phyloP scores from a whole-genome alignment of 2,888 invertebrate species.

The Periphyllus acericola region DNA sequence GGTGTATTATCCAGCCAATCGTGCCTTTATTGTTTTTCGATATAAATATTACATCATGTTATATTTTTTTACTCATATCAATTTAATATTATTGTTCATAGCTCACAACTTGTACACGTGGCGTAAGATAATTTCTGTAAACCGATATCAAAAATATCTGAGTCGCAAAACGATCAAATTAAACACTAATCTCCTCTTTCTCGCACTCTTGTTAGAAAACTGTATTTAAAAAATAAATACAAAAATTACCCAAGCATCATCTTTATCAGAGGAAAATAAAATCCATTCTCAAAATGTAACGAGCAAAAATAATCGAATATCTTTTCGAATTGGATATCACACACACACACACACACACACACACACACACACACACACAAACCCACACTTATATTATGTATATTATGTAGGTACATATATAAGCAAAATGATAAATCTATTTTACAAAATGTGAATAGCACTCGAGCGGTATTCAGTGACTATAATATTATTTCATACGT shows the following conservation, averaged over 20 bases:
- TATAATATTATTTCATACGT: conserved; percentile 2
- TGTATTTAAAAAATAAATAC: neutral
- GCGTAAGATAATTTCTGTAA: neutral
- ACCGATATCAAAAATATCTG: neutral
- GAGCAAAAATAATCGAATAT: conserved; percentile 6
- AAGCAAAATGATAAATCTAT: neutral
- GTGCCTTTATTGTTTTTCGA: neutral
- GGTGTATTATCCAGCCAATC: neutral
- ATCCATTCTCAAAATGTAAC: too few species aligned
- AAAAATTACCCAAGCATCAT: neutral
- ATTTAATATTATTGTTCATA: too few species aligned
- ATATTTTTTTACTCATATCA: too few species aligned
- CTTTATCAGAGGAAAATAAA: too few species aligned
- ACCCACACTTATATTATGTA: too few species aligned
- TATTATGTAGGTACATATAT: too few species aligned
- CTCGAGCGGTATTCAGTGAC: neutral
- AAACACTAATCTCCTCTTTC: neutral
- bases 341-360: neutral
- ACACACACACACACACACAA: neutral
- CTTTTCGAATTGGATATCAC: neutral
- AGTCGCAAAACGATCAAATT: neutral
- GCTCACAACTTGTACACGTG: too few species aligned
- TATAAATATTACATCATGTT: neutral
- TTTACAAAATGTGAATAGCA: conserved; percentile 2
- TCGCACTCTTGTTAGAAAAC: neutral